Conservation (phyloP, 2,113 vertebrate species). For the Calonectris borealis region DNA sequence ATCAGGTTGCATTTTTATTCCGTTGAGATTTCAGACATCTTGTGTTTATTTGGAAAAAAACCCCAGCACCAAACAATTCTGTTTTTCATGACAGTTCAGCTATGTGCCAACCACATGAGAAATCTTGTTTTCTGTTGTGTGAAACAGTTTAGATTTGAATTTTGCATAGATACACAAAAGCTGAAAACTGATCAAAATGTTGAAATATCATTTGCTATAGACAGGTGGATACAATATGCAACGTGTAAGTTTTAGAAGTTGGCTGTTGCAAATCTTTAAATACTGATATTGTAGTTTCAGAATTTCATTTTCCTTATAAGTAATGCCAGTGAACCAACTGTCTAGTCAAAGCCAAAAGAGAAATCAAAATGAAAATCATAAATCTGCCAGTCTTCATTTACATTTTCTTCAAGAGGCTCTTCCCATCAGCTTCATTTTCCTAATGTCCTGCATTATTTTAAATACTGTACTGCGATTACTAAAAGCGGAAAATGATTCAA, state of each 20-base stretch:
- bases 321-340: neutral
- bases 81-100: neutral
- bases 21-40: neutral
- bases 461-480: neutral
- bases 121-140: neutral
- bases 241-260: neutral
- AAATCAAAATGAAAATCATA: slow-evolving; percentile 21
- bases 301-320: neutral
- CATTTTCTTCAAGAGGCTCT: neutral
- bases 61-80: rapidly evolving
- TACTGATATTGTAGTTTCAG: neutral
- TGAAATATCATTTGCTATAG: neutral
- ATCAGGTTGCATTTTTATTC: neutral
- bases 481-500: neutral
- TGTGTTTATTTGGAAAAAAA: neutral
- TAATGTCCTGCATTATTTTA: slow-evolving; percentile 9
- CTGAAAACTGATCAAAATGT: neutral
- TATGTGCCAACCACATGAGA: neutral
- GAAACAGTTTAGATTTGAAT: neutral
- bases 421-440: slow-evolving; percentile 7
- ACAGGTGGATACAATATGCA: neutral
- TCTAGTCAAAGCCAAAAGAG: slow-evolving; percentile 9
- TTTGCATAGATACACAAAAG: neutral
- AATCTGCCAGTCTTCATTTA: slow-evolving; percentile 7
- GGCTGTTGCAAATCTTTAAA: neutral